Percentiles rank a stretch among this genome's conserved stretches.
Conservation (phyloP, 2,888 invertebrate species). For the Glyphotaelius pellucidus region DNA sequence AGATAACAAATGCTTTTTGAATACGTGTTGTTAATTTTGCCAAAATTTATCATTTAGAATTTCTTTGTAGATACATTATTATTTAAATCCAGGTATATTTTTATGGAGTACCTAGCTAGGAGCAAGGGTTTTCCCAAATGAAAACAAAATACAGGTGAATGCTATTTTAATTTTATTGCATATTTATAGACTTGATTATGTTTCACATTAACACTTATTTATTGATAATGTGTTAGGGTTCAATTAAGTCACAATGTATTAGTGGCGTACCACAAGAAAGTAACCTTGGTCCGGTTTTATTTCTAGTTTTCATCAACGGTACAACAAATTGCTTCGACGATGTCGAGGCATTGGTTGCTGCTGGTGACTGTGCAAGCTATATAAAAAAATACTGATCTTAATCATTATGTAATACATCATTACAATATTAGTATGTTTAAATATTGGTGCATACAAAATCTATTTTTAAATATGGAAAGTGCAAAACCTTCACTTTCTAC, state of each 20-base stretch:
- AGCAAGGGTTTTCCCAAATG: neutral
- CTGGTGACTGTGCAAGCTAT: no score
- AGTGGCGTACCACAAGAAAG: no score
- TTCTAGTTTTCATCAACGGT: no score
- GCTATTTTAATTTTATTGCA: neutral
- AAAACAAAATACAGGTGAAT: neutral
- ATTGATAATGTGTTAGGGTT: neutral
- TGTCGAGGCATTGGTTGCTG: no score
- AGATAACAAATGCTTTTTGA: constrained; percentile 8
- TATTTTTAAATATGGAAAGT: no score
- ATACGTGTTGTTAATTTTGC: neutral
- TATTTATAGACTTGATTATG: neutral
- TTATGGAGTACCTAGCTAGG: neutral
- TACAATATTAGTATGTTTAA: no score
- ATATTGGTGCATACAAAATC: no score
- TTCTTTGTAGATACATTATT: neutral
- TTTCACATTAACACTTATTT: neutral
- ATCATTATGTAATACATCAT: no score
- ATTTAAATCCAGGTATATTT: neutral
- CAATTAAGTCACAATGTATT: neutral
- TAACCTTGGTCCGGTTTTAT: no score
- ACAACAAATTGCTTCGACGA: no score
- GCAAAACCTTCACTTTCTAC: no score
- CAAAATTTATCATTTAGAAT: neutral
- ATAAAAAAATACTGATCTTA: no score